Evolutionary conservation across 2,113 vertebrate species (phyloP).

Genomic region (Psittacula cyanocephala): DNA sequence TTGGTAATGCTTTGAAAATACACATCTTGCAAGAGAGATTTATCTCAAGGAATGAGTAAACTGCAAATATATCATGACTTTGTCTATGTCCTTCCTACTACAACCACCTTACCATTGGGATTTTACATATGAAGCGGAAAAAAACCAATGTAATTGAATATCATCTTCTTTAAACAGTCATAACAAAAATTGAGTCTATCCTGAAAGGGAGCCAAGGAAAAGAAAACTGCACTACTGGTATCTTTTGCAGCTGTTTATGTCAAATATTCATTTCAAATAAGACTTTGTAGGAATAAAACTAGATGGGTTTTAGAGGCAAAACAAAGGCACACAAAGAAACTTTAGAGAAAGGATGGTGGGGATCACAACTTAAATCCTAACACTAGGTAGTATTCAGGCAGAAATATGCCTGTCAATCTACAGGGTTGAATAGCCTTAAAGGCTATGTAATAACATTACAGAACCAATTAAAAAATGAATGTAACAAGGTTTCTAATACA

Average conservation of each 20-base stretch:
- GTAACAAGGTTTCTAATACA: background rate
- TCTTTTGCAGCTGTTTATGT: conserved; percentile 20
- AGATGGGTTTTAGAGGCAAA: background rate
- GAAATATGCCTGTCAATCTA: background rate
- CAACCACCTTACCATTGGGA: background rate
- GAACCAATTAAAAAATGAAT: background rate
- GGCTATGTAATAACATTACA: background rate
- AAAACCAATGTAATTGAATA: conserved; percentile 9
- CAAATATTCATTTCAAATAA: background rate
- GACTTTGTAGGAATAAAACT: background rate
- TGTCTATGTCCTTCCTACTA: background rate
- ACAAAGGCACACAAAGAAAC: background rate
- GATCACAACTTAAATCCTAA: background rate
- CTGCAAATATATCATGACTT: background rate
- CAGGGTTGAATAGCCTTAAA: background rate
- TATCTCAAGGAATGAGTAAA: conserved; percentile 1
- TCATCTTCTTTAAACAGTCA: conserved; percentile 36
- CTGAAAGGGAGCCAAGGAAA: conserved; percentile 39
- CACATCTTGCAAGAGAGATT: background rate
- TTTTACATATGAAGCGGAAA: conserved; percentile 13
- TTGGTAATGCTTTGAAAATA: background rate
- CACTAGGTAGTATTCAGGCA: background rate
- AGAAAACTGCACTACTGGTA: conserved; percentile 18
- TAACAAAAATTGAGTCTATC: conserved; percentile 52
- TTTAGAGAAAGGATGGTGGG: background rate